Percentiles rank a stretch among this genome's conserved stretches.
These are phyloP conservation scores for Sciurus niger DNA, from an alignment of 2,113 vertebrate species.

Conservation along the genomic window DNA sequence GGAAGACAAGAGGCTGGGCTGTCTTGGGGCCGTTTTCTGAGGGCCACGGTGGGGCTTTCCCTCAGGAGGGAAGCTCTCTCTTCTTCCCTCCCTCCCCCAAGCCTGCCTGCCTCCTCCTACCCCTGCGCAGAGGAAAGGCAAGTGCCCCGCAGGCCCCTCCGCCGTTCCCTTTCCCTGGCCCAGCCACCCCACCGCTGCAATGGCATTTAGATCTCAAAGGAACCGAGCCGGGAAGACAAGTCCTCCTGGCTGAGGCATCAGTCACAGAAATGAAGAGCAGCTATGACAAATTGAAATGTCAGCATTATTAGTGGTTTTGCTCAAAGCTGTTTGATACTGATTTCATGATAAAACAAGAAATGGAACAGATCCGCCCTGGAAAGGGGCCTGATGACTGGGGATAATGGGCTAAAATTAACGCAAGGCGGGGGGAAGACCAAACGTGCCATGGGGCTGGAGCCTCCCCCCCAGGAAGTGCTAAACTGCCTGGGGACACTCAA, in stretches of 20 bases:
- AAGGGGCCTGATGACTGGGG: background rate
- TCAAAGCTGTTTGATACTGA: conserved; percentile 60
- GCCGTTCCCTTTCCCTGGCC: background rate
- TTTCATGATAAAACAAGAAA: conserved; percentile 66
- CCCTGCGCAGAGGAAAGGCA: background rate
- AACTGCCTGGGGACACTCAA: background rate
- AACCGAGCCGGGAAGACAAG: conserved; percentile 19
- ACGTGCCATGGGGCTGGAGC: background rate
- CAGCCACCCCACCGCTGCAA: background rate
- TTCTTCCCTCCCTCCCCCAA: background rate
- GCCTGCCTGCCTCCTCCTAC: background rate
- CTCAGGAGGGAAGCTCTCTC: background rate
- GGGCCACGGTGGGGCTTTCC: too few species aligned
- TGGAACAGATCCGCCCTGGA: background rate
- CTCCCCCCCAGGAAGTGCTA: background rate
- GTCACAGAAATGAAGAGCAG: conserved; percentile 60
- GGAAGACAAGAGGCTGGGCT: background rate
- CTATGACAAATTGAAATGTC: conserved; percentile 78
- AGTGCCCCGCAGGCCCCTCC: background rate
- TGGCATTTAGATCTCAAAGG: conserved; percentile 70
- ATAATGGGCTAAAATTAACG: conserved; percentile 15
- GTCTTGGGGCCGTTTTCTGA: background rate
- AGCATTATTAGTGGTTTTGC: conserved; percentile 75
- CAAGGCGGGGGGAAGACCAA: background rate
- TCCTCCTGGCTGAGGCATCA: conserved; percentile 1